Base-by-base conservation (phyloP, 2,888 invertebrate species). In the Dryobota labecula region DNA sequence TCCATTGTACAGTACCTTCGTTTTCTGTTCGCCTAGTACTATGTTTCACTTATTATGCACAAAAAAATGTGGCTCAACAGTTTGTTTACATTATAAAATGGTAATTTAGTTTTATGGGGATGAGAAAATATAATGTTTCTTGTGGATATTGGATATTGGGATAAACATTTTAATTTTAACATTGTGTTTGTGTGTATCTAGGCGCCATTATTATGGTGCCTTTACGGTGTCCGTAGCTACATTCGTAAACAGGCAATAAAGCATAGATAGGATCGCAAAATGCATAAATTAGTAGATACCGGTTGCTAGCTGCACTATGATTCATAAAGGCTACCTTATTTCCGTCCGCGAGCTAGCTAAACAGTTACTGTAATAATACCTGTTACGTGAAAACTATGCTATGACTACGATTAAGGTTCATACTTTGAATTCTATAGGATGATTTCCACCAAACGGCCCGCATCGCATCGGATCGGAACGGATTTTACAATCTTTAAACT, bases 11-110 rank as follows among this genome's bases (percentile, higher is more conserved):
- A 76, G 80, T 76, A 89, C 91, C 89, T 90, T 90, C 88, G 87
- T 83, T 90, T 90, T 90, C 89, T 92, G 91, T 78, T 64, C 78
- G 87, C 93, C 93, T 92, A 81, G 92, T 93, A 92, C 84, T 81
- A 77, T 72, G 82, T 73, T 83, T 80, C 78, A 73, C 75, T 78
- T 77, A 82, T 70, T 80, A 75, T 82, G 84, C 84, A 88, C 87
- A 91, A 91, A 91, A 90, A 90, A 90, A 84, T 77, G 77, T 76
- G n/a, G 73, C 54, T 69, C 41, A 58, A 56, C 27, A n/a, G 76
- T 84, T 81, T 78, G 72, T 85, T 85, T 80, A 85, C 76, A 71
- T 72, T 41, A 49, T 64, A 67, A 78, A 68, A 72, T 79, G 56
- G 27, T 80, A 73, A 83, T 70, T 65, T 38, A 7, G 7, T 70